Base-by-base conservation (phyloP, 2,888 invertebrate genomes). In the Mycalesis mineus region DNA sequence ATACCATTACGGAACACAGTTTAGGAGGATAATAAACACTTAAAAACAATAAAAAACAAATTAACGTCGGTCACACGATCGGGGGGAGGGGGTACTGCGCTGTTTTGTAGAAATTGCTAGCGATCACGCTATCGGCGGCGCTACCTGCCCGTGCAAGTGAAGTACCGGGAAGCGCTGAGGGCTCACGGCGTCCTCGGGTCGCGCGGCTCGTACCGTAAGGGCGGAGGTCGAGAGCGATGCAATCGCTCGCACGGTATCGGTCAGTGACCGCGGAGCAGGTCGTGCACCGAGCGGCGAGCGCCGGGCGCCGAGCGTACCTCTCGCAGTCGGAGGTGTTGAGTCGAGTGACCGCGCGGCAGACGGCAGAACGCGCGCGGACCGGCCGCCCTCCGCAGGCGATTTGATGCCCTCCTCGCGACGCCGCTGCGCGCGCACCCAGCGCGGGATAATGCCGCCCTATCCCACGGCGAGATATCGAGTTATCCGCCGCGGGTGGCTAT, bases 361-460 rank as follows among this genome's bases (percentile, higher is more conserved):
- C 63, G 56, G 56, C 56, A 69, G 66, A 72, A 83, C 81, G 75
- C 88, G 88, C 83, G 86, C 86, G 83, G 74, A 73, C 76, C 77
- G 84, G 70, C 67, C 84, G 88, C 88, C 84, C 84, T 84, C 85
- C 84, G 84, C 80, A 81, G 80, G 81, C 88, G 84, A 79, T 88
- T 83, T 89, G 88, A 84, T 75, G 80, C 85, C 84, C 87, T 85
- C 86, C 82, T 82, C 85, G 74, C 82, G 82, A 82, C 84, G 82
- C 84, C 72, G 68, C 71, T 86, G 88, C 87, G 88, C 89, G 89
- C 89, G 88, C 89, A 87, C 67, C 81, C 68, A 70, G 68, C 71
- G 72, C 74, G 69, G 77, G 81, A 82, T 87, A 88, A 88, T 83
- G 88, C 86, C 78, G 88, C 82, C 87, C 88, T 84, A 79, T 81